phyloP scores from a whole-genome alignment of 2,797 vertebrate genomes.

The Phrynocephalus vlangalii region DNA sequence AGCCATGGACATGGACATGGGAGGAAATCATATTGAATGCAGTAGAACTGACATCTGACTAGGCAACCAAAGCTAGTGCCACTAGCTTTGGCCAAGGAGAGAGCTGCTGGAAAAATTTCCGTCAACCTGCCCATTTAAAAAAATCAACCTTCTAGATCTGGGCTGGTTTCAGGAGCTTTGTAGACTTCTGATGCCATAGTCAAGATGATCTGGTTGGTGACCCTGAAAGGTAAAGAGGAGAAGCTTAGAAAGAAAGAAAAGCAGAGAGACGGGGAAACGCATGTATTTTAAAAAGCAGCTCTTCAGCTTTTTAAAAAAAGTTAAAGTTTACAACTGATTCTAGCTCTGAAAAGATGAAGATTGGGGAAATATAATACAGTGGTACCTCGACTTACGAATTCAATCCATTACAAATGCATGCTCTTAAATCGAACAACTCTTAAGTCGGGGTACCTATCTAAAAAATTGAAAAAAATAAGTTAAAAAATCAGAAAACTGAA shows the following conservation, averaged over 20 bases:
- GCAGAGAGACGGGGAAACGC: neutral
- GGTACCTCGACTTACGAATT: too few species aligned
- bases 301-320: neutral
- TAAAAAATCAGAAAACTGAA: too few species aligned
- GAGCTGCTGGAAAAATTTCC: too few species aligned
- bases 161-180: neutral
- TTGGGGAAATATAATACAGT: neutral
- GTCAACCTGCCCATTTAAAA: too few species aligned
- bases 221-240: neutral
- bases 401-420: too few species aligned
- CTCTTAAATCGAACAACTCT: too few species aligned
- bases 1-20: neutral
- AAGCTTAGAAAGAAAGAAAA: neutral
- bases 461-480: too few species aligned
- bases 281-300: neutral
- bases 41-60: neutral
- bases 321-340: neutral
- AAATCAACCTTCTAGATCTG: neutral
- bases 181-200: neutral
- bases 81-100: neutral
- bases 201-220: neutral
- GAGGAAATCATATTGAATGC: neutral
- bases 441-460: too few species aligned
- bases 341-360: neutral
- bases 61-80: neutral